Evolutionary conservation across 2,113 vertebrate species (phyloP).

Genomic region (Asarcornis scutulata): DNA sequence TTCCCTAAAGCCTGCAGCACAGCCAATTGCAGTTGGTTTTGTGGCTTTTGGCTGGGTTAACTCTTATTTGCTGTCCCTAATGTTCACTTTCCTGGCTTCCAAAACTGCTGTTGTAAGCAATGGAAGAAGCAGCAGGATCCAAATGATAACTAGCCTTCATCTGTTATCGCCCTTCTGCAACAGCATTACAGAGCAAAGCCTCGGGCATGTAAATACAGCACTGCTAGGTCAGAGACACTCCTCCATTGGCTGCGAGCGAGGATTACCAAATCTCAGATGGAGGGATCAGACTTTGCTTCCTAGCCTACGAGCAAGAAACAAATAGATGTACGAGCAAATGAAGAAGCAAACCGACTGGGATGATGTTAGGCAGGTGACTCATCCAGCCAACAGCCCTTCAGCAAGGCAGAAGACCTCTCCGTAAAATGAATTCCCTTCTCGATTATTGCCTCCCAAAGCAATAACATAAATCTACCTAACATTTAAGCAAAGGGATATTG

Average conservation of each 20-base stretch:
- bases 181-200: not conserved
- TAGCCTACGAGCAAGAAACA: not conserved
- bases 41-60: not conserved
- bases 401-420: constrained; percentile 44
- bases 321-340: constrained; percentile 18
- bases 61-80: not conserved
- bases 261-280: not conserved
- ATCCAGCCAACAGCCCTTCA: constrained; percentile 40
- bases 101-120: not conserved
- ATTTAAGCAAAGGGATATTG: constrained; percentile 75
- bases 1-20: not conserved
- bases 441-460: constrained; percentile 71
- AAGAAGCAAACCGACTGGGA: not conserved
- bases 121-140: not conserved
- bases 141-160: not conserved
- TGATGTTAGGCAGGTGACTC: constrained; percentile 3
- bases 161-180: not conserved
- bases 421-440: constrained; percentile 63
- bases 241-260: not conserved
- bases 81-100: not conserved
- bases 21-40: not conserved
- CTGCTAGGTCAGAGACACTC: not conserved
- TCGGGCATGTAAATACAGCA: not conserved
- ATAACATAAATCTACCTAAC: constrained; percentile 77
- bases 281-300: not conserved